These are phyloP conservation scores for Drosophila busckii DNA, from an alignment of 1,140 invertebrate species.

Conservation along the genomic window DNA sequence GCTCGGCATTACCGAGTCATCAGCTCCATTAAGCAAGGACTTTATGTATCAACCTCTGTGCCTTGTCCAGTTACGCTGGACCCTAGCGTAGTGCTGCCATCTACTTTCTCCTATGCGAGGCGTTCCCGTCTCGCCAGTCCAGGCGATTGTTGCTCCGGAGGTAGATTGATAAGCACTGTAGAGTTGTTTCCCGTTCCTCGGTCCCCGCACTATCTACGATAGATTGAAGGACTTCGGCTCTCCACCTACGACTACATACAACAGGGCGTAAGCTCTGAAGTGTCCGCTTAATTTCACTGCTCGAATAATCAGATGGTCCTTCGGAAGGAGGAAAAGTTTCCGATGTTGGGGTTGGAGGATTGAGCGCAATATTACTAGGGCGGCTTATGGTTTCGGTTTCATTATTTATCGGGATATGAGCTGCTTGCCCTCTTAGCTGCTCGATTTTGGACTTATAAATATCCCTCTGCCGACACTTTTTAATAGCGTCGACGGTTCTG, in stretches of 20 bases:
- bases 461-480: neutral
- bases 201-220: constrained; percentile 3
- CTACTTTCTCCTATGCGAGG: neutral
- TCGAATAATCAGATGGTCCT: neutral
- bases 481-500: neutral
- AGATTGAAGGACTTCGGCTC: neutral
- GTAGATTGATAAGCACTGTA: constrained; percentile 1
- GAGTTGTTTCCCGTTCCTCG: constrained; percentile 1
- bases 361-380: constrained; percentile 1
- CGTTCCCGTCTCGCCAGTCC: constrained; percentile 4
- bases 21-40: constrained; percentile 2
- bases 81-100: constrained; percentile 8
- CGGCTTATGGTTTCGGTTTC: constrained; percentile 2
- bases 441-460: neutral
- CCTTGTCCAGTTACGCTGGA: neutral
- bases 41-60: neutral
- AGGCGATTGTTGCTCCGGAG: constrained; percentile 1
- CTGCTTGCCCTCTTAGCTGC: neutral
- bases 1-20: constrained; percentile 1
- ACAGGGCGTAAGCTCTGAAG: neutral
- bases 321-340: neutral
- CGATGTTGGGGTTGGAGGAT: neutral
- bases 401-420: neutral
- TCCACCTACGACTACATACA: constrained; percentile 1
- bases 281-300: constrained; percentile 1